Evolutionary conservation across 2,888 invertebrate genomes (phyloP).

Genomic region (Petrolisthes cinctipes): DNA sequence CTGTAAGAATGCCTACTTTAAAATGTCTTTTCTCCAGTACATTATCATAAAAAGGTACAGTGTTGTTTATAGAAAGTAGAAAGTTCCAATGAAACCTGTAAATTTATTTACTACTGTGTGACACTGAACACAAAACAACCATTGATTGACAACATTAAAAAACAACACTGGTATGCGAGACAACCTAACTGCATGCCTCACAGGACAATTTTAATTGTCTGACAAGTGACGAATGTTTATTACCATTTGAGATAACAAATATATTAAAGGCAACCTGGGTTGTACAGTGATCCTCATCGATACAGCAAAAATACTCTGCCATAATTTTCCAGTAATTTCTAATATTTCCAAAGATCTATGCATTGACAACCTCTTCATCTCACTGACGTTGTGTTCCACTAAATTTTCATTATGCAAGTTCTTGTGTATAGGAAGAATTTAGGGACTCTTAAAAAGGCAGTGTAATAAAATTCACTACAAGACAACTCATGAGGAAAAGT

Average conservation of each 20-base stretch:
- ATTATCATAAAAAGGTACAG: slow-evolving; percentile 6
- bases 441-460: slow-evolving; percentile 30
- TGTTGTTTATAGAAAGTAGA: slow-evolving; percentile 17
- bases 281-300: slow-evolving; percentile 28
- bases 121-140: slow-evolving; percentile 42
- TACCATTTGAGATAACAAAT: slow-evolving; percentile 36
- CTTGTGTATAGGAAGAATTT: background rate
- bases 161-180: slow-evolving; percentile 26
- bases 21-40: slow-evolving; percentile 28
- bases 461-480: slow-evolving; percentile 33
- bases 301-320: slow-evolving; percentile 28
- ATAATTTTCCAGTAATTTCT: slow-evolving; percentile 13
- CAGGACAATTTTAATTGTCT: slow-evolving; percentile 40
- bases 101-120: slow-evolving; percentile 2
- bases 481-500: slow-evolving; percentile 5
- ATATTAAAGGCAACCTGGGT: slow-evolving; percentile 45
- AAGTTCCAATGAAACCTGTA: slow-evolving; percentile 9
- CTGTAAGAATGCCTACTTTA: slow-evolving; percentile 19
- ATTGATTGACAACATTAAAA: slow-evolving; percentile 38
- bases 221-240: slow-evolving; percentile 27
- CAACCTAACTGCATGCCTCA: slow-evolving; percentile 38
- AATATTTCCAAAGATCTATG: too few relatives aligned
- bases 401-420: slow-evolving; percentile 34
- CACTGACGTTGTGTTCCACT: slow-evolving; percentile 1
- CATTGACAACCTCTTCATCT: background rate